A percentile compares a stretch with the other conserved stretches of the same genome.
These are phyloP conservation scores for Meiosimyza platycephala DNA, from an alignment of 2,888 invertebrate genomes.

Conservation along the genomic window DNA sequence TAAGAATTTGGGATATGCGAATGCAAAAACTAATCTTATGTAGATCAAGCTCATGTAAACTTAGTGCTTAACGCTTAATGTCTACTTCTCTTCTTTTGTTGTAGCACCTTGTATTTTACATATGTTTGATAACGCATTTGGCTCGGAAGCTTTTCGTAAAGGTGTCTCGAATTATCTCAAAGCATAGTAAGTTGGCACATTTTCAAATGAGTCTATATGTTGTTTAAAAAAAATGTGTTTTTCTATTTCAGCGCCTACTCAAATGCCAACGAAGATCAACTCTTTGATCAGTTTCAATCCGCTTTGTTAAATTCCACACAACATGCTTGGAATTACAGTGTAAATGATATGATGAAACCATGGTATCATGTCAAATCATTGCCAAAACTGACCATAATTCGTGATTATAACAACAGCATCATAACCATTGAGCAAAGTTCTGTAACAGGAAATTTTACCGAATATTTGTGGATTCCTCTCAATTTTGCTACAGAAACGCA, in stretches of 20 bases:
- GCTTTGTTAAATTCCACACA: slow-evolving; percentile 38
- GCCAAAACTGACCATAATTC: slow-evolving; percentile 69
- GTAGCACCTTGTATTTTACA: slow-evolving; percentile 44
- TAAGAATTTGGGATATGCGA: too few species aligned
- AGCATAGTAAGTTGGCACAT: slow-evolving; percentile 42
- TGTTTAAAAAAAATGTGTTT: too few species aligned
- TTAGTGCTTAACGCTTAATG: too few species aligned
- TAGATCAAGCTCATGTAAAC: too few species aligned
- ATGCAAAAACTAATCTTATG: too few species aligned
- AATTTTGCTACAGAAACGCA: slow-evolving; percentile 43
- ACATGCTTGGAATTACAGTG: slow-evolving; percentile 49
- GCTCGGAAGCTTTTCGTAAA: slow-evolving; percentile 40
- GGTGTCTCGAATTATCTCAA: slow-evolving; percentile 42
- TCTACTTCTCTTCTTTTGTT: not conserved
- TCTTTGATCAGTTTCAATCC: slow-evolving; percentile 43
- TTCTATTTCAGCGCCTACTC: slow-evolving; percentile 45
- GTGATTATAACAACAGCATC: slow-evolving; percentile 64
- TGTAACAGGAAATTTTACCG: not conserved
- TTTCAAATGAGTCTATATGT: too few species aligned
- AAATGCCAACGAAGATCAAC: slow-evolving; percentile 44
- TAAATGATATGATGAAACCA: slow-evolving; percentile 69
- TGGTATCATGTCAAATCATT: slow-evolving; percentile 72
- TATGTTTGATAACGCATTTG: slow-evolving; percentile 46
- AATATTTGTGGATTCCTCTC: slow-evolving; percentile 48
- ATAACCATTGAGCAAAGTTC: slow-evolving; percentile 69